A percentile compares a stretch with the other conserved stretches of the same genome.
These are phyloP conservation scores for Aphelenchoides avenae DNA, from an alignment of 1,140 invertebrate genomes.

Conservation along the genomic window DNA sequence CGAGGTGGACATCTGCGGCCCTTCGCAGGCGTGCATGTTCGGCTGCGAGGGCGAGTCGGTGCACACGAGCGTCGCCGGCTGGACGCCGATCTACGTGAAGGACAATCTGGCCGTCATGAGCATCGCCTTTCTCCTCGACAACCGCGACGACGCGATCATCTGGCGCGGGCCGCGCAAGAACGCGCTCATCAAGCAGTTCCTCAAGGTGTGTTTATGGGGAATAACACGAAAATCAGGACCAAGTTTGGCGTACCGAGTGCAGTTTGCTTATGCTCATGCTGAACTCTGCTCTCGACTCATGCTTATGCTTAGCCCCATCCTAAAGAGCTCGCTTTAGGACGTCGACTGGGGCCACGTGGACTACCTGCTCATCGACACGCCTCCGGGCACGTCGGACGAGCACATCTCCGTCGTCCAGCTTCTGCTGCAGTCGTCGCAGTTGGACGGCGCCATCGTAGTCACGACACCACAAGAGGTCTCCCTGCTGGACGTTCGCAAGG, in stretches of 20 bases:
- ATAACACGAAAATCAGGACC: too few relatives aligned
- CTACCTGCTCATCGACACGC: too few relatives aligned
- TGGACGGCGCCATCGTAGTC: conserved; percentile 60
- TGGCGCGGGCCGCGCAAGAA: conserved; percentile 94
- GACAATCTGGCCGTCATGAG: conserved; percentile 87
- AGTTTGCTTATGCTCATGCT: too few relatives aligned
- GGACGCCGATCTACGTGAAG: conserved; percentile 84
- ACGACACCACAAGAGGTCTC: conserved; percentile 63
- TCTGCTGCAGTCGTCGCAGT: conserved; percentile 62
- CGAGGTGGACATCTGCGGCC: conserved; percentile 89
- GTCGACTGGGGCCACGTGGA: too few relatives aligned
- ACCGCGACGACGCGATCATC: conserved; percentile 79
- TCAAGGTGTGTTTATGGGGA: too few relatives aligned
- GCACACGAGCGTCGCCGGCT: conserved; percentile 92
- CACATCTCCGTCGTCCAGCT: conserved; percentile 74
- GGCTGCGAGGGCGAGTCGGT: conserved; percentile 66
- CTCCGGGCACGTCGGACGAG: conserved; percentile 93
- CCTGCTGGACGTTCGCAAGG: conserved; percentile 77
- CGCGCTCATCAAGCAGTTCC: conserved; percentile 86
- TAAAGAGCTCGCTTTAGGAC: too few relatives aligned
- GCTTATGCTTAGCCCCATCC: too few relatives aligned
- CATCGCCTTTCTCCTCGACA: conserved; percentile 77
- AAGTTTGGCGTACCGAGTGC: too few relatives aligned
- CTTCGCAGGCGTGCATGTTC: conserved; percentile 68
- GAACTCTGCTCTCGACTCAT: too few relatives aligned